These are phyloP conservation scores for Ptychoptera albimana DNA, from an alignment of 2,888 invertebrate species.

Conservation along the genomic window DNA sequence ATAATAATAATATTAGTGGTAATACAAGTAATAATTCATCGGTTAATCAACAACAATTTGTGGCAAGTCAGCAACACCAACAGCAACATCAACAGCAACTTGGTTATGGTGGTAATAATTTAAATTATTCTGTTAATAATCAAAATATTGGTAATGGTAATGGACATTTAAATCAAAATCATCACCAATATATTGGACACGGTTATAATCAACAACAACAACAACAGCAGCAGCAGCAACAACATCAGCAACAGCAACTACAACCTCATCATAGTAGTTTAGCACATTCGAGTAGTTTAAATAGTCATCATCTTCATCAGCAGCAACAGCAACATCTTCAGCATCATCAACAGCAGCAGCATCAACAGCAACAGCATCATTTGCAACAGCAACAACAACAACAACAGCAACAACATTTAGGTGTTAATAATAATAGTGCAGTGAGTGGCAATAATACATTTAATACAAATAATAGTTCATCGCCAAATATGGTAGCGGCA, in stretches of 20 bases:
- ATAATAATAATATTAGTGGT: background rate
- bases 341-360: constrained; percentile 16
- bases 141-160: background rate
- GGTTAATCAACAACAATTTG: background rate
- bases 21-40: constrained; percentile 1
- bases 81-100: constrained; percentile 18
- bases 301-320: background rate
- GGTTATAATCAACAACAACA: background rate
- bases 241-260: constrained; percentile 11
- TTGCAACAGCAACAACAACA: constrained; percentile 6
- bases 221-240: constrained; percentile 5
- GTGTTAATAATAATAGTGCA: constrained; percentile 6
- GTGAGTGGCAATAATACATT: constrained; percentile 1
- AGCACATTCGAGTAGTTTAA: no score
- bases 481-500: constrained; percentile 24
- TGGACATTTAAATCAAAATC: background rate
- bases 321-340: constrained; percentile 15
- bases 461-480: constrained; percentile 8
- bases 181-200: background rate
- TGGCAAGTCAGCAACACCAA: constrained; percentile 13
- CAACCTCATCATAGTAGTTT: constrained; percentile 1
- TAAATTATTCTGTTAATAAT: background rate
- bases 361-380: constrained; percentile 15
- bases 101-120: background rate
- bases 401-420: constrained; percentile 5